Evolutionary conservation across 2,113 vertebrate genomes (phyloP).

Genomic region (Rallus limicola): DNA sequence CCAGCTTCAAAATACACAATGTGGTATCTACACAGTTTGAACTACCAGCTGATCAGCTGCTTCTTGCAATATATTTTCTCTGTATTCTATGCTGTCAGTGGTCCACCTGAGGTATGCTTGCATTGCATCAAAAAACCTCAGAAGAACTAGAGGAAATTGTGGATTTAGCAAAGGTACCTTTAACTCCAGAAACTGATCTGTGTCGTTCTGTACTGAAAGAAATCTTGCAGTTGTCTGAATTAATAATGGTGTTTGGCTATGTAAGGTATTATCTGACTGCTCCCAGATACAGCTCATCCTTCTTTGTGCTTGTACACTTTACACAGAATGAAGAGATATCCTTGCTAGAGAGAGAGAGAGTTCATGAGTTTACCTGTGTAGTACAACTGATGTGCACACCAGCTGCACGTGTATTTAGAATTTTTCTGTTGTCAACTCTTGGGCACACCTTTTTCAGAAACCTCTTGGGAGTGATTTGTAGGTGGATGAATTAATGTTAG

Average conservation of each 20-base stretch:
- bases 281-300: not conserved
- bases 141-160: not conserved
- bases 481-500: not conserved
- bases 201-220: not conserved
- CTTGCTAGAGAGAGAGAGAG: not conserved
- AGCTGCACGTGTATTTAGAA: not conserved
- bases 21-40: not conserved
- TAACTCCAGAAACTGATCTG: not conserved
- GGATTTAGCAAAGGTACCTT: not conserved
- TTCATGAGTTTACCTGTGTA: not conserved
- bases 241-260: not conserved
- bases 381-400: not conserved
- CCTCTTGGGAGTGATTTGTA: not conserved
- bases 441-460: not conserved
- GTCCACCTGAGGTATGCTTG: not conserved
- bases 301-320: not conserved
- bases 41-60: not conserved
- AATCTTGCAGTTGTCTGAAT: not conserved
- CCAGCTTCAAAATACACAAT: not conserved
- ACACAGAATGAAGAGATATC: not conserved
- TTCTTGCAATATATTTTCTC: not conserved
- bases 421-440: not conserved
- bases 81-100: not conserved
- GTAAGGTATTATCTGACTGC: not conserved
- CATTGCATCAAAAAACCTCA: not conserved